Evolutionary conservation across 2,797 vertebrate genomes (phyloP).

Genomic region (Alauda arvensis): DNA sequence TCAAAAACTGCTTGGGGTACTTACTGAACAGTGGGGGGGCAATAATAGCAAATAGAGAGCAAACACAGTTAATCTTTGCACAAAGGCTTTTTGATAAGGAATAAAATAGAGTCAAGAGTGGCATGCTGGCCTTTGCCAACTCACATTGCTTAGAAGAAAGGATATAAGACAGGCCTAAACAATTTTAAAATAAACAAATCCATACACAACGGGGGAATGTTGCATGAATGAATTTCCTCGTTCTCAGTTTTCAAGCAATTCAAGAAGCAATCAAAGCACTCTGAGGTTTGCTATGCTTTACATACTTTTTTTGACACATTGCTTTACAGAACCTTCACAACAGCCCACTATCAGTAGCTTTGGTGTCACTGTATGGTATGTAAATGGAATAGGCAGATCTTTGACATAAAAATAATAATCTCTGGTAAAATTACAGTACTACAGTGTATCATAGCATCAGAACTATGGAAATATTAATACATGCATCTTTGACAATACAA

Average conservation of each 20-base stretch:
- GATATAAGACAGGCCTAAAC: constrained; percentile 14
- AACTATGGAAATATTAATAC: constrained; percentile 58
- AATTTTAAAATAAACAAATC: constrained; percentile 36
- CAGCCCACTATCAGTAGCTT: constrained; percentile 26
- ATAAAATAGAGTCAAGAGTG: not conserved
- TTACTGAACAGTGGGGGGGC: constrained; percentile 56
- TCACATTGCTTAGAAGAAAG: not conserved
- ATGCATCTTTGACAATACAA: constrained; percentile 50
- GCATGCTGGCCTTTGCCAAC: not conserved
- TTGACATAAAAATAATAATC: constrained; percentile 62
- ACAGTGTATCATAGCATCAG: constrained; percentile 43
- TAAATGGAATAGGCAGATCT: constrained; percentile 46
- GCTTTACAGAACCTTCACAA: constrained; percentile 10
- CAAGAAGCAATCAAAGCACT: constrained; percentile 25
- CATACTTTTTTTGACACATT: constrained; percentile 12
- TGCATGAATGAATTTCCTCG: not conserved
- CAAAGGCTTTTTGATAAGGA: constrained; percentile 65
- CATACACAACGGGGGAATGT: not conserved
- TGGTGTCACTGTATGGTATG: constrained; percentile 40
- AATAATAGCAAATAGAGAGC: constrained; percentile 64
- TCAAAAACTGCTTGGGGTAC: constrained; percentile 53
- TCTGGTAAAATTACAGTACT: constrained; percentile 50
- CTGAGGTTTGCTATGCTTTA: not conserved
- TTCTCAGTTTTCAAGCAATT: not conserved
- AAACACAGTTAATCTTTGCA: constrained; percentile 66